Percentiles rank a stretch among this genome's conserved stretches.
phyloP scores from a whole-genome alignment of 2,888 invertebrate species.

The Cheilosia pagana region DNA sequence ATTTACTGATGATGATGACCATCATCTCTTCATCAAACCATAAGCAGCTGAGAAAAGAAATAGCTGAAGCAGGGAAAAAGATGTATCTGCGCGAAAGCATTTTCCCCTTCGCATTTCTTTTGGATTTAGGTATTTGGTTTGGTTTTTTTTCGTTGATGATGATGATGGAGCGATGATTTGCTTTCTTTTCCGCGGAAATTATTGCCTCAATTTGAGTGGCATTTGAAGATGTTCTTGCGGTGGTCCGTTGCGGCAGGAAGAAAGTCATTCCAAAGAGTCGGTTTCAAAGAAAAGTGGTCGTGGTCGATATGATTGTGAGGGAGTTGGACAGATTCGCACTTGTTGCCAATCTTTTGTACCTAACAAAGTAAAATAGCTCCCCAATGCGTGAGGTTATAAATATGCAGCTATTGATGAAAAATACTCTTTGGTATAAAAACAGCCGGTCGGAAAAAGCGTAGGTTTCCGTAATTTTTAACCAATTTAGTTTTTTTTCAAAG shows the following conservation, averaged over 20 bases:
- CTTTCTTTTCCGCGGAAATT: conserved; percentile 58
- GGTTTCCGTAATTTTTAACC: too few species aligned
- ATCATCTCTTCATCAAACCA: conserved; percentile 44
- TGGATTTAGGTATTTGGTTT: not conserved
- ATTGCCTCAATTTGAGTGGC: conserved; percentile 14
- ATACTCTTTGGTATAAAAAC: too few species aligned
- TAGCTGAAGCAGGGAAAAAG: conserved; percentile 39
- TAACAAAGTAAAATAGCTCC: too few species aligned
- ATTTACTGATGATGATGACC: conserved; percentile 33
- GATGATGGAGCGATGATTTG: conserved; percentile 43
- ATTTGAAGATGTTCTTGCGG: not conserved
- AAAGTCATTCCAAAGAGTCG: too few species aligned
- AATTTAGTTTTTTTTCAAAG: too few species aligned
- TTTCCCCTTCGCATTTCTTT: conserved; percentile 34
- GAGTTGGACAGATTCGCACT: too few species aligned
- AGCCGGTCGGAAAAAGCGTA: too few species aligned
- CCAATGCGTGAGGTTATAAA: too few species aligned
- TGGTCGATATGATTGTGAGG: too few species aligned
- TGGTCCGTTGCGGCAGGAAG: not conserved
- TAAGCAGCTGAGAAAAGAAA: conserved; percentile 31
- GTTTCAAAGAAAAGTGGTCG: too few species aligned
- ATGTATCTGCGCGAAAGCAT: conserved; percentile 42
- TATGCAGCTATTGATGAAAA: too few species aligned
- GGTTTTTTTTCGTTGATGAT: conserved; percentile 9
- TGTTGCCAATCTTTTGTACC: too few species aligned